Conservation (phyloP, 2,888 invertebrate species). For the Heliconius sara region DNA sequence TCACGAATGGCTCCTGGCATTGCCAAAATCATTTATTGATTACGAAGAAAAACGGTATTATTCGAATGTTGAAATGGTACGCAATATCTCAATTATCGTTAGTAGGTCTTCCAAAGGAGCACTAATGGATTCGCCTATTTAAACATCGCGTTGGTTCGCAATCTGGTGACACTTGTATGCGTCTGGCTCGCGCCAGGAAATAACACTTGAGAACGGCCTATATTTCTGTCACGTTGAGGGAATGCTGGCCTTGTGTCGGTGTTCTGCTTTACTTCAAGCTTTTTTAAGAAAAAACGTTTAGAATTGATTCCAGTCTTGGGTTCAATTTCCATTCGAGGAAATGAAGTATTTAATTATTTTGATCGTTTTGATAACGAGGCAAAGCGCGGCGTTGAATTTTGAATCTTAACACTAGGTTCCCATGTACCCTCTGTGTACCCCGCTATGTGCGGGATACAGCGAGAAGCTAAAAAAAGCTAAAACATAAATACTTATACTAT, state of each 20-base stretch:
- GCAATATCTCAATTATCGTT: slow-evolving; percentile 38
- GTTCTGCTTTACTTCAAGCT: slow-evolving; percentile 38
- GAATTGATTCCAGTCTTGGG: not conserved
- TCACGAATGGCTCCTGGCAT: too few relatives aligned
- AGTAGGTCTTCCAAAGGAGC: slow-evolving; percentile 36
- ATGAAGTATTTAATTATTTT: too few relatives aligned
- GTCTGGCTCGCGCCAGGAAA: slow-evolving; percentile 42
- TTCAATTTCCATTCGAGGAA: too few relatives aligned
- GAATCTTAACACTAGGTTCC: not conserved
- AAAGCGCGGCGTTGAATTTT: too few relatives aligned
- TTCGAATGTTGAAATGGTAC: slow-evolving; percentile 19
- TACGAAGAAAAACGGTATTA: slow-evolving; percentile 18
- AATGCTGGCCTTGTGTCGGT: slow-evolving; percentile 36
- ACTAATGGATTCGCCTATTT: slow-evolving; percentile 39
- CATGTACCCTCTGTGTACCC: not conserved
- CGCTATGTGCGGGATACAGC: not conserved
- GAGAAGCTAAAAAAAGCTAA: not conserved
- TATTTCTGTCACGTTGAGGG: slow-evolving; percentile 31
- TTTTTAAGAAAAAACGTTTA: not conserved
- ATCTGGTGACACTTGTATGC: slow-evolving; percentile 44
- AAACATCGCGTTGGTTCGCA: slow-evolving; percentile 32
- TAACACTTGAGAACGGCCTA: slow-evolving; percentile 32
- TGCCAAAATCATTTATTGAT: not conserved
- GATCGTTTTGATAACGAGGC: too few relatives aligned
- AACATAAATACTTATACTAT: not conserved